Base-by-base conservation (phyloP, 2,113 vertebrate genomes). In the Gobio gobio region DNA sequence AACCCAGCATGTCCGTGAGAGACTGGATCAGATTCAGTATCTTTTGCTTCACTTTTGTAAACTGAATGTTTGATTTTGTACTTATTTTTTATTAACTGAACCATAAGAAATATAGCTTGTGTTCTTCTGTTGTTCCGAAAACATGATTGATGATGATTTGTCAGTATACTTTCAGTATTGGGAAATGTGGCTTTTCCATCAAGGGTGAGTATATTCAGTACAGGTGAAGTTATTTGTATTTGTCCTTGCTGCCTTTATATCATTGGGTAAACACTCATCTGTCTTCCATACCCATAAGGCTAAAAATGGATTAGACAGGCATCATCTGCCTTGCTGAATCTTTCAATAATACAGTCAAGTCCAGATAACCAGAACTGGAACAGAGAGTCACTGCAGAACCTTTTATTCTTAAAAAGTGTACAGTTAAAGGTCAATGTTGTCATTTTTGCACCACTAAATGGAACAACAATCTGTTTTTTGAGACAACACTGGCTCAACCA, bases 241-340 rank as follows among this genome's bases (percentile, higher is more conserved):
- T 54, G 66, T 54, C 26, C 45, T 83, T 14, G 74, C 83, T 72
- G 36, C 54, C 51, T 77, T 58, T 36, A 24, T 33, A 47, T 64
- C 29, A 18, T 22, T 12, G 47, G 26, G 80, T 51, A 76, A 83
- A 86, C 87, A 83, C 49, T 80, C 61, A 78, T 86, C 61, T 29
- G 68, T 86, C 85, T 82, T 82, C 78, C 29, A 68, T 49, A 70
- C 64, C 29, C 77, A 63, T 36, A 43, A 49, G 56, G 81, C 77
- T 47, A 77, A 40, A 72, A 22, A 47, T 73, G 83, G 84, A 81
- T 59, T 86, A 68, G 26, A 77, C 61, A 56, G 18, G 26, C 26
- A 49, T 26, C 22, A n/a, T 59, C 29, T 45, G 78, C 73, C 45
- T 24, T 40, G 68, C 58, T 47, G 74, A 59, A 81, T 81, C 82